Evolutionary conservation across 2,113 vertebrate species (phyloP), one percentile per base, ranked within the genome.

Genomic region (Scomber japonicus): DNA sequence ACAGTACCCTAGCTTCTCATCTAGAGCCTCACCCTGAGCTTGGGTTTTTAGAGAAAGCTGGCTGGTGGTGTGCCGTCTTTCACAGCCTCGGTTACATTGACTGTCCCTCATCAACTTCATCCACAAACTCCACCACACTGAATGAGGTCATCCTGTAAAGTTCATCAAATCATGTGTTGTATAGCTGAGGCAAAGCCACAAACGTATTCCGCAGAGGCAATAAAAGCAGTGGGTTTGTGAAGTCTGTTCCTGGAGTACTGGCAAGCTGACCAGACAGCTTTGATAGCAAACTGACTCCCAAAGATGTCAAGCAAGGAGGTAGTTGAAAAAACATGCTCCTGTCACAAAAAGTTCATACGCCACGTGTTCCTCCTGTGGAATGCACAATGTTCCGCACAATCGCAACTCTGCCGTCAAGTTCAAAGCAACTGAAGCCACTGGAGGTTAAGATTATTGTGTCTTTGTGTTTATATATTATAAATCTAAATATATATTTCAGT

Each of bases 91-190:
- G 35, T 40, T 40, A 40, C 35, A 40, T 40, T 40, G 35, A 27
- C 24, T 27, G 24, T 27, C 24, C 24, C 24, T 27, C 24, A 27
- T 27, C 24, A 11, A 30, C 10, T 50, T 49, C 21, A 16, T 65
- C 62, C 13, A 65, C 62, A 65, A 65, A 65, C 21, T 49, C 62
- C 62, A 49, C 45, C 21, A 65, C 45, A 65, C 14, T 65, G 62
- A 65, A 48, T 49, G 45, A 65, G 14, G 45, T 5, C 45, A 65
- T 49, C 21, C 62, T 65, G 62, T 14, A 65, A 65, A 65, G 62
- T 49, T 49, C 14, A 65, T 49, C 45, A 65, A 14, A 2, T 65
- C 13, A 51, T 51, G 15, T 66, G 27, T 15, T 66, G 27, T 66
- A 24, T 35, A 66, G 63, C 60, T 13, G 35, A 62, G 60, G n/a